Conservation (phyloP, 2,888 invertebrate genomes). For the Clivina fossor region DNA sequence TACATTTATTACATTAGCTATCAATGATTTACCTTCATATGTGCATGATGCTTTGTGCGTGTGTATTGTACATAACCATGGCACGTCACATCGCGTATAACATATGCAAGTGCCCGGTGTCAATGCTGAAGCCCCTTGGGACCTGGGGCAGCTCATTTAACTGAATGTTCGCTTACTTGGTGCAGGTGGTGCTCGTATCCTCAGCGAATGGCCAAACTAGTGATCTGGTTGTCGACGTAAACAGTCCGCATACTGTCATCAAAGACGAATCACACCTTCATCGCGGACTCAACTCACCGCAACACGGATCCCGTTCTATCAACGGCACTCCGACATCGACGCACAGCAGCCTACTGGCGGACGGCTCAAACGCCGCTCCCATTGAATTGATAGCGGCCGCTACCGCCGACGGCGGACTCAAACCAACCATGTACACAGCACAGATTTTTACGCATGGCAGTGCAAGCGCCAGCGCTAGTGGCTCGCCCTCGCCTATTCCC, state of each 20-base stretch:
- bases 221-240: constrained; percentile 57
- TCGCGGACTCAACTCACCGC: constrained; percentile 64
- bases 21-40: too few relatives aligned
- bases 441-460: constrained; percentile 63
- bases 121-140: not conserved
- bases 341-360: constrained; percentile 64
- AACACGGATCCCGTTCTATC: constrained; percentile 68
- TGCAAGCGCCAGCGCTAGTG: constrained; percentile 52
- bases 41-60: too few relatives aligned
- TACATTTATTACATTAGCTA: too few relatives aligned
- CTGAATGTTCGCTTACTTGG: constrained; percentile 1
- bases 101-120: constrained; percentile 22
- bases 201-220: constrained; percentile 47
- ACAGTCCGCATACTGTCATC: constrained; percentile 53
- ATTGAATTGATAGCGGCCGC: constrained; percentile 56
- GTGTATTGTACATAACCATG: not conserved
- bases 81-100: not conserved
- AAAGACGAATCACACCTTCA: constrained; percentile 61
- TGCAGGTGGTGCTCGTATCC: constrained; percentile 55
- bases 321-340: constrained; percentile 69
- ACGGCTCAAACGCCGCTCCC: constrained; percentile 55
- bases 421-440: constrained; percentile 66
- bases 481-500: constrained; percentile 68
- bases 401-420: constrained; percentile 52
- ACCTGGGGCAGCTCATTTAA: constrained; percentile 5